Conservation (phyloP, 2,888 invertebrate genomes). For the Tachina lurida region DNA sequence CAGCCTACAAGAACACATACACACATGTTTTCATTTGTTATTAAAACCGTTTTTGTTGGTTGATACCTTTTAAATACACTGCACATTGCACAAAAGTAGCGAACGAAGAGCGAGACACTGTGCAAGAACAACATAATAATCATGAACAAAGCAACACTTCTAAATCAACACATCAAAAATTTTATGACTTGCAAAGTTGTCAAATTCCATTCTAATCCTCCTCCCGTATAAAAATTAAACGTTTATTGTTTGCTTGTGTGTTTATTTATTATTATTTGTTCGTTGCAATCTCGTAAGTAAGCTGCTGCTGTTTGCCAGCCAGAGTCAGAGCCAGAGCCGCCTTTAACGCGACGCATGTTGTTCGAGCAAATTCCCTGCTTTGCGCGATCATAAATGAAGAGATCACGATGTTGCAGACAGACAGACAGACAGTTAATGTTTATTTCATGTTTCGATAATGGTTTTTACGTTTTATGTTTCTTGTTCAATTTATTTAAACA, state of each 20-base stretch:
- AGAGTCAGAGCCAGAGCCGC: constrained; percentile 2
- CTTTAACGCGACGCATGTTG: constrained; percentile 16
- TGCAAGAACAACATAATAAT: constrained; percentile 13
- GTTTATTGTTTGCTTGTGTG: constrained; percentile 18
- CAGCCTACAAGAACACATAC: constrained; percentile 35
- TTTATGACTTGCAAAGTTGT: constrained; percentile 76
- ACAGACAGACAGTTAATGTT: constrained; percentile 54
- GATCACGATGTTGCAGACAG: constrained; percentile 27
- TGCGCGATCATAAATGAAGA: constrained; percentile 39
- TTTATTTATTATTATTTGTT: constrained; percentile 16
- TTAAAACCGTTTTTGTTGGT: constrained; percentile 81
- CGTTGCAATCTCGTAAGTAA: constrained; percentile 35
- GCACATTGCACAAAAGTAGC: constrained; percentile 36
- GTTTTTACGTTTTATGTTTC: constrained; percentile 36
- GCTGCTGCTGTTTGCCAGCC: constrained; percentile 28
- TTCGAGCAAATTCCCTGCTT: constrained; percentile 42
- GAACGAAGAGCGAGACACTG: constrained; percentile 27
- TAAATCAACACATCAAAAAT: constrained; percentile 73
- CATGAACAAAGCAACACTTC: constrained; percentile 51
- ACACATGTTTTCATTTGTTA: constrained; percentile 82
- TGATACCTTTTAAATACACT: constrained; percentile 78
- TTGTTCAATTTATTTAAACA: constrained; percentile 42
- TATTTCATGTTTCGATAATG: constrained; percentile 64
- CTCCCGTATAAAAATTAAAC: constrained; percentile 66
- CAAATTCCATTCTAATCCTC: constrained; percentile 82